phyloP scores from a whole-genome alignment of 2,113 vertebrate genomes.

The Panthera tigris region DNA sequence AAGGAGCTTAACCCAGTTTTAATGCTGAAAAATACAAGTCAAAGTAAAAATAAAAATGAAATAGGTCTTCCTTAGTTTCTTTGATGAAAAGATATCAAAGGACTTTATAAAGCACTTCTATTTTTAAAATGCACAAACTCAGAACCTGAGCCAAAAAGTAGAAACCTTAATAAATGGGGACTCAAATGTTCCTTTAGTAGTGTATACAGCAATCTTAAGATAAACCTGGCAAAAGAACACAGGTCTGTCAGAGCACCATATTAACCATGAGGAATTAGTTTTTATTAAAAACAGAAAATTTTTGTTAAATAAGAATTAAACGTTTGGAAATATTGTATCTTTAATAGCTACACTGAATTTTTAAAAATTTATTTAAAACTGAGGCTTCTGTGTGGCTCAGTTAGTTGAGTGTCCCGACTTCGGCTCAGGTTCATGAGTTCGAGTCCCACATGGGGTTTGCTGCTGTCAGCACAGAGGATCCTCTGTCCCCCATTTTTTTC shows the following conservation, averaged over 20 bases:
- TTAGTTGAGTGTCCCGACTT: no score
- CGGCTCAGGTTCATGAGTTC: no score
- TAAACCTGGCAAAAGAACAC: slow-evolving; percentile 42
- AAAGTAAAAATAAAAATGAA: slow-evolving; percentile 75
- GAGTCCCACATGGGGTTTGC: no score
- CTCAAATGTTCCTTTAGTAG: slow-evolving; percentile 28
- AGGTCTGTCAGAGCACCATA: background rate
- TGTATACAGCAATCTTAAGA: slow-evolving; percentile 4
- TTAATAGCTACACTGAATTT: background rate
- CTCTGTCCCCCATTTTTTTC: no score
- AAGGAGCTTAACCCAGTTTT: slow-evolving; percentile 69
- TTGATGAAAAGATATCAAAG: slow-evolving; percentile 75
- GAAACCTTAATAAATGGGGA: slow-evolving; percentile 40
- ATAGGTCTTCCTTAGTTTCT: slow-evolving; percentile 66
- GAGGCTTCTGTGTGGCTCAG: no score
- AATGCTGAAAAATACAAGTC: slow-evolving; percentile 43
- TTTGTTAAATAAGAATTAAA: slow-evolving; percentile 23
- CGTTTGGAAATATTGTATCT: background rate
- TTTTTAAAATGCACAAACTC: slow-evolving; percentile 62
- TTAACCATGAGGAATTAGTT: background rate
- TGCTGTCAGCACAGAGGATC: no score
- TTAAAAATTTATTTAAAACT: background rate
- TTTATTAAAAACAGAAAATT: slow-evolving; percentile 59
- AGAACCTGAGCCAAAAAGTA: slow-evolving; percentile 55
- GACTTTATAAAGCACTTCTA: slow-evolving; percentile 54